Evolutionary conservation across 2,113 vertebrate species (phyloP), one percentile per base, ranked within the genome.

Genomic region (Gymnobelideus leadbeateri): DNA sequence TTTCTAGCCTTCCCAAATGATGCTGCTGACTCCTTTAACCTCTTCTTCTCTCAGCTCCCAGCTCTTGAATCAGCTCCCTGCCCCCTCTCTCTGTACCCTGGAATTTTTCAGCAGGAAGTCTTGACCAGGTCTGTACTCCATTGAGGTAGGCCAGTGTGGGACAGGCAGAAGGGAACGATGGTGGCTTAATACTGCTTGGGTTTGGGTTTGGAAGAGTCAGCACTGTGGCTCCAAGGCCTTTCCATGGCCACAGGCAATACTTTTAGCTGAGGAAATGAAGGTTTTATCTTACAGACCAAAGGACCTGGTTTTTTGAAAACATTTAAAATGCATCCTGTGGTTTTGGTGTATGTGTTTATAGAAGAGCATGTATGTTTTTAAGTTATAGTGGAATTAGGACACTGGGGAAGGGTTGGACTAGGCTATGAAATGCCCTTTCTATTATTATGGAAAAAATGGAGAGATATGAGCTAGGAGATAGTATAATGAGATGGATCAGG

Each of bases 201-300:
- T 89, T 94, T 90, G 96, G 0, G 89, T 98, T 96, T 97, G 93
- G 92, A 47, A 90, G 95, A 54, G 9, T 98, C 96, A 98, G 96
- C 94, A 96, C 0, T 96, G 95, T 97, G 96, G 96, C 96, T 91
- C 92, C 91, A 43, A 84, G 68, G 68, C n/a, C 68, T 84, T 84
- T 16, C 68, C 19, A 37, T 96, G 84, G 68, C 94, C 96, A 93
- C 92, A 95, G 91, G 47, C 53, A n/a, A 93, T 77, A 57, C 96
- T 97, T 94, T 94, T 53, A 96, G 91, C 92, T 89, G 93, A 94
- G 92, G 96, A 94, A 96, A 51, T 91, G 93, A 93, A 97, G 94
- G 96, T 97, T 96, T 98, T 98, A 55, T 96, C 94, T 98, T 98
- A 98, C 97, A 98, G 97, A 93, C 93, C 97, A 97, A 98, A 98